Evolutionary conservation across 1,140 invertebrate species (phyloP), one percentile per base, ranked within the genome.

Genomic region (Tyrophagus putrescentiae): DNA sequence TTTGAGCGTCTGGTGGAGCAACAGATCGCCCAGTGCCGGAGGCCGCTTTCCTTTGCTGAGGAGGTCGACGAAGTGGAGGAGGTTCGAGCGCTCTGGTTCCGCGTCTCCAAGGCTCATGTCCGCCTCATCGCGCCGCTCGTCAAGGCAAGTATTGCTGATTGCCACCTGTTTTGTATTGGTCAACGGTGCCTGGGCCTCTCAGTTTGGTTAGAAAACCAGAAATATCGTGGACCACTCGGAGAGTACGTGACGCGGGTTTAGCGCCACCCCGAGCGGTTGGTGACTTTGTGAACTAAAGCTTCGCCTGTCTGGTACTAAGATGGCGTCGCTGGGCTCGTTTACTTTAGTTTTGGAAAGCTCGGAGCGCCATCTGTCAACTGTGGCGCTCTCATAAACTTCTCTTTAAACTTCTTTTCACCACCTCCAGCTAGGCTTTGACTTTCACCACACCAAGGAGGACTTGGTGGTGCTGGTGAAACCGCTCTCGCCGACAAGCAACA

Each of bases 31-130:
- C 45, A 7, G 7, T 25, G 45, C 4, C 1, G 6, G 25, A 21
- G 25, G 25, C 25, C 41, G n/a, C n/a, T n/a, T n/a, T n/a, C n/a
- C n/a, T n/a, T n/a, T n/a, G n/a, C n/a, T n/a, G n/a, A n/a, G n/a
- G n/a, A n/a, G n/a, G n/a, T n/a, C n/a, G n/a, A n/a, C n/a, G n/a
- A n/a, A n/a, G n/a, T n/a, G 27, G 73, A 78, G 18, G 78, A 80
- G 27, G 79, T 79, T 66, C 75, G 85, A 64, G 81, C 82, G 28
- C 79, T 91, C 59, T 93, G 88, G 88, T 88, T 91, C 68, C 81
- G 81, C 69, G 79, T 91, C 3, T 68, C 79, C 67, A 73, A 81
- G 34, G 71, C 77, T 44, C 77, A 88, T 65, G 75, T 80, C 5
- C 77, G 78, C 11, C 85, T 85, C 79, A 78, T 92, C 52, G 85